Base-by-base conservation (phyloP, 2,888 invertebrate species). In the Habrosyne pyritoides region DNA sequence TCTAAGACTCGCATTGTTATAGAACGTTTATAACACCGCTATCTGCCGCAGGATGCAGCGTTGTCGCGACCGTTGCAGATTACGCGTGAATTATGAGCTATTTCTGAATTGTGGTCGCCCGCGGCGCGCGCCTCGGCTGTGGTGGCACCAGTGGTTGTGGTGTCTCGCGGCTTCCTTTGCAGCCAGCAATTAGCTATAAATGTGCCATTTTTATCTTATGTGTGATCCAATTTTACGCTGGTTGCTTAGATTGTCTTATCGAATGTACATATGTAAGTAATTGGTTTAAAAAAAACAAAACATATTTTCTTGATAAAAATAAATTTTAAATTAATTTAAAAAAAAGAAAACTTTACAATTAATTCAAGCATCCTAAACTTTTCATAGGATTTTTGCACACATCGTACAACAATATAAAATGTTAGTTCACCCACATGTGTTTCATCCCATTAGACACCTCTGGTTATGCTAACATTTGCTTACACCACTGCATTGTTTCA, bases 41-140 rank as follows among this genome's bases (percentile, higher is more conserved):
- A 86, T 83, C 86, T 75, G 73, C 75, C 79, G 76, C 84, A 82
- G 85, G 87, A 87, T 86, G 89, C 87, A 82, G 72, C 73, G 79
- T 79, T 80, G 77, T 42, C 76, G 71, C 72, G 71, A 71, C 75
- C 69, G 72, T 75, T 71, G 71, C 79, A 75, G 86, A 88, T 85
- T 87, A 86, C 82, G 71, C 72, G 73, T 88, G 87, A 89, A 77
- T 88, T 87, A 89, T 87, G 86, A 85, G 80, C 76, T 75, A 76
- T 81, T 77, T 72, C 78, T 79, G 81, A 81, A 80, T 80, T 77
- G 78, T 78, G 79, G 77, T 75, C 62, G 82, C 80, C 77, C 74
- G 80, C 80, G 78, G 82, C 80, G 64, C 62, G 56, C 53, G 53
- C 60, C 63, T 55, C 55, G 28, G 14, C 50, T 28, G 50, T 50